These are phyloP conservation scores for Silurus meridionalis DNA, from an alignment of 2,113 vertebrate species.

Conservation along the genomic window DNA sequence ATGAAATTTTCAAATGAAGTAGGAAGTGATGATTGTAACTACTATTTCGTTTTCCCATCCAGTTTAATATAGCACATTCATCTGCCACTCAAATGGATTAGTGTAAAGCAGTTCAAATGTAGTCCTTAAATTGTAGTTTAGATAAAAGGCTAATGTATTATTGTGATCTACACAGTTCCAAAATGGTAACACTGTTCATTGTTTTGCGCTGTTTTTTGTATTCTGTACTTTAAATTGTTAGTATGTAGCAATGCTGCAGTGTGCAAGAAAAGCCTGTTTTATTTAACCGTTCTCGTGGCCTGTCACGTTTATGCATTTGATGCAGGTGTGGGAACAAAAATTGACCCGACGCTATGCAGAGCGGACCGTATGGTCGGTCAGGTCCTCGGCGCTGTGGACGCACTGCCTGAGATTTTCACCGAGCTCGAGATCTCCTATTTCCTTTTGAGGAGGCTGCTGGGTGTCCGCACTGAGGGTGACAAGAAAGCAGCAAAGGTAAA, in stretches of 20 bases:
- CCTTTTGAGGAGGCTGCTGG: slow-evolving; percentile 87
- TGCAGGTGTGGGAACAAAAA: slow-evolving; percentile 95
- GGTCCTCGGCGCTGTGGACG: slow-evolving; percentile 93
- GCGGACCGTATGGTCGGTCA: slow-evolving; percentile 98
- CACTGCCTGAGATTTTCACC: slow-evolving; percentile 96
- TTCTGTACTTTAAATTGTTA: neutral
- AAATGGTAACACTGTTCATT: neutral
- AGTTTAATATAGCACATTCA: neutral
- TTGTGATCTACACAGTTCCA: neutral
- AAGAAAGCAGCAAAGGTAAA: slow-evolving; percentile 96
- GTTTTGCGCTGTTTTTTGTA: neutral
- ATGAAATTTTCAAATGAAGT: neutral
- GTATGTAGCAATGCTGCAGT: neutral
- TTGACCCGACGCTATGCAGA: slow-evolving; percentile 94
- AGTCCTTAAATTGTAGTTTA: neutral
- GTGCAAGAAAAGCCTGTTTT: neutral
- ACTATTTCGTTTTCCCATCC: neutral
- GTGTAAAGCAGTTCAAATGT: neutral
- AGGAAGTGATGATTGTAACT: neutral
- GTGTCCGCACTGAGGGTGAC: slow-evolving; percentile 96
- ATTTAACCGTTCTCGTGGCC: neutral
- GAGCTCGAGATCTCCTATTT: slow-evolving; percentile 98
- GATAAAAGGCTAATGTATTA: too few relatives aligned
- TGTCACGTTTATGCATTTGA: neutral
- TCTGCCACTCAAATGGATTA: neutral